These are phyloP conservation scores for Schizopygopsis malacanthus DNA, from an alignment of 2,797 vertebrate species.

Conservation along the genomic window DNA sequence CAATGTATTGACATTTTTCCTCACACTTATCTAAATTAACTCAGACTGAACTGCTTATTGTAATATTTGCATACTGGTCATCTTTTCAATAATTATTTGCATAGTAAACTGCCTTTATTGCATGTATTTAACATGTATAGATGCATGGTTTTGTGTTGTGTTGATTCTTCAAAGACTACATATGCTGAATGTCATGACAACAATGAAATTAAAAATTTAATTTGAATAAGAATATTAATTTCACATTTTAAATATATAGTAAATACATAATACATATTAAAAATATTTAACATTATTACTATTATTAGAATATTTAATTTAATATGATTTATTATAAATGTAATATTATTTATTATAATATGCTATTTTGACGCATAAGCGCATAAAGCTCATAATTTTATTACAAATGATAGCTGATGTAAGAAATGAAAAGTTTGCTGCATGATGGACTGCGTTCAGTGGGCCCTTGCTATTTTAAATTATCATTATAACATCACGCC, in stretches of 20 bases:
- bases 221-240: background rate
- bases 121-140: background rate
- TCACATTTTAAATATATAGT: too few relatives aligned
- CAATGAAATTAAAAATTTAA: background rate
- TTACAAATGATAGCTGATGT: background rate
- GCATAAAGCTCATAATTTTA: background rate
- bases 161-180: background rate
- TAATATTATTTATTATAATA: background rate
- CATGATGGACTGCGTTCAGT: background rate
- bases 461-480: background rate
- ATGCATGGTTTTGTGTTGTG: background rate
- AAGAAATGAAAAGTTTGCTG: background rate
- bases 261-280: background rate
- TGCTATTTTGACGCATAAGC: background rate
- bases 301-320: too few relatives aligned
- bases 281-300: background rate
- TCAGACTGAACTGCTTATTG: background rate
- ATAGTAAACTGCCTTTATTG: background rate
- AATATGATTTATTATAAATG: background rate
- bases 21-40: background rate
- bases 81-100: conserved; percentile 15
- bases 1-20: background rate
- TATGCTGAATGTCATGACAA: background rate
- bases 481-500: conserved; percentile 36
- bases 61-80: conserved; percentile 1